These are phyloP conservation scores for Anhinga anhinga DNA, from an alignment of 2,113 vertebrate genomes.

Conservation along the genomic window DNA sequence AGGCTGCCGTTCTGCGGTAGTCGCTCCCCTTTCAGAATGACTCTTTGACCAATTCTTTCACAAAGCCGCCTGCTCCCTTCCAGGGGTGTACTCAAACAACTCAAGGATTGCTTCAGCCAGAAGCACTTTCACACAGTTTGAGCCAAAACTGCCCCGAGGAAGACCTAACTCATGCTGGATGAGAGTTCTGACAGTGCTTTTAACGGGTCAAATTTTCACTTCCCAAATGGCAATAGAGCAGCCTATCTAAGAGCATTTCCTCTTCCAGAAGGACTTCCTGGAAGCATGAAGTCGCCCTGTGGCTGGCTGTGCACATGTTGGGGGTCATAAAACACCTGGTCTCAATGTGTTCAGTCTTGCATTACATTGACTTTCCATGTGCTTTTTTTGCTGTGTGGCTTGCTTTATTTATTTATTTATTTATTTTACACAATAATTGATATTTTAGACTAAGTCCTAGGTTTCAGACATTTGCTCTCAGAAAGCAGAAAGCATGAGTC, in stretches of 20 bases:
- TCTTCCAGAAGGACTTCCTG: not conserved
- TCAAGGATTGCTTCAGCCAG: not conserved
- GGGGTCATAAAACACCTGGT: not conserved
- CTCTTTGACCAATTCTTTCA: not conserved
- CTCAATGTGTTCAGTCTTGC: not conserved
- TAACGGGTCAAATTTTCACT: not conserved
- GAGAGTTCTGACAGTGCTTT: not conserved
- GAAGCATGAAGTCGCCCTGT: not conserved
- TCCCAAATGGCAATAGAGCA: not conserved
- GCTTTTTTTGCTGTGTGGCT: not conserved
- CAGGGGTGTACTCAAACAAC: not conserved
- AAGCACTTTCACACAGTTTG: slow-evolving; percentile 31
- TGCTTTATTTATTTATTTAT: not conserved
- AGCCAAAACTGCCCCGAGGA: slow-evolving; percentile 3
- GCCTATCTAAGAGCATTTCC: not conserved
- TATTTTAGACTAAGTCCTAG: not conserved
- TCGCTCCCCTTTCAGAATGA: not conserved
- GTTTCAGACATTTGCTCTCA: not conserved
- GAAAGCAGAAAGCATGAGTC: not conserved
- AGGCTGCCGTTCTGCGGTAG: not conserved
- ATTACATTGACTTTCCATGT: not conserved
- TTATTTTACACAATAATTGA: not conserved
- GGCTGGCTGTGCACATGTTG: not conserved
- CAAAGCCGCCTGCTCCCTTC: not conserved
- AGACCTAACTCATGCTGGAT: not conserved